Conservation (phyloP, 2,113 vertebrate species). For the Pseudopodoces humilis region DNA sequence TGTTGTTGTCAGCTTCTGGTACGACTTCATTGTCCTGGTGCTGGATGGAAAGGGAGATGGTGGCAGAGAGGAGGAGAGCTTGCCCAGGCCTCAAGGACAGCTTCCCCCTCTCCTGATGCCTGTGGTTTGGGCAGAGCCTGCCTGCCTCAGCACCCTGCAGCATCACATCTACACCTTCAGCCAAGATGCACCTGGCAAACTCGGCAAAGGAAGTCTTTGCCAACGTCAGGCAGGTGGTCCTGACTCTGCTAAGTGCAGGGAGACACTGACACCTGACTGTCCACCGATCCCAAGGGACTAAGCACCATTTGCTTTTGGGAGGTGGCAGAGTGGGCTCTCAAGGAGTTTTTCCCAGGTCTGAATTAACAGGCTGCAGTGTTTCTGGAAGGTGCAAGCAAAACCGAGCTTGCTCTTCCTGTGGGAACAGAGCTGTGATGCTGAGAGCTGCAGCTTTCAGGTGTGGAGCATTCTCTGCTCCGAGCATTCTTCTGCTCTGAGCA, state of each 20-base stretch:
- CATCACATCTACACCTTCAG: not conserved
- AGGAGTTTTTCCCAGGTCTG: not conserved
- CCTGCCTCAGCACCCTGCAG: not conserved
- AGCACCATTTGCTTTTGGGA: not conserved
- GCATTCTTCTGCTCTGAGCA: not conserved
- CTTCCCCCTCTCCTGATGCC: not conserved
- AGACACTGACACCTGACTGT: accelerated
- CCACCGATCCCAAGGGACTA: not conserved
- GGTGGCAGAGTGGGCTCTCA: not conserved
- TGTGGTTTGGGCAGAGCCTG: not conserved
- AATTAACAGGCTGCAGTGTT: not conserved
- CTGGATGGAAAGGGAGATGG: not conserved
- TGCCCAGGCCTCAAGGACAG: not conserved
- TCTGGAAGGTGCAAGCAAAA: constrained; percentile 19
- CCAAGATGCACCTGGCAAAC: not conserved
- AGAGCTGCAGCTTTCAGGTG: not conserved
- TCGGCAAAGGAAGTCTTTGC: not conserved
- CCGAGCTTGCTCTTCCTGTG: not conserved
- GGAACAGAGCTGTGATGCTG: not conserved
- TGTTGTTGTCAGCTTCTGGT: not conserved
- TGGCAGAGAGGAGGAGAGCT: not conserved
- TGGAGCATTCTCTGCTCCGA: not conserved
- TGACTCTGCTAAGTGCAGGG: not conserved
- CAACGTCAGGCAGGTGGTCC: not conserved
- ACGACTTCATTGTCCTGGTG: constrained; percentile 32